Base-by-base conservation (phyloP, 2,888 invertebrate genomes). In the Spodoptera picta region DNA sequence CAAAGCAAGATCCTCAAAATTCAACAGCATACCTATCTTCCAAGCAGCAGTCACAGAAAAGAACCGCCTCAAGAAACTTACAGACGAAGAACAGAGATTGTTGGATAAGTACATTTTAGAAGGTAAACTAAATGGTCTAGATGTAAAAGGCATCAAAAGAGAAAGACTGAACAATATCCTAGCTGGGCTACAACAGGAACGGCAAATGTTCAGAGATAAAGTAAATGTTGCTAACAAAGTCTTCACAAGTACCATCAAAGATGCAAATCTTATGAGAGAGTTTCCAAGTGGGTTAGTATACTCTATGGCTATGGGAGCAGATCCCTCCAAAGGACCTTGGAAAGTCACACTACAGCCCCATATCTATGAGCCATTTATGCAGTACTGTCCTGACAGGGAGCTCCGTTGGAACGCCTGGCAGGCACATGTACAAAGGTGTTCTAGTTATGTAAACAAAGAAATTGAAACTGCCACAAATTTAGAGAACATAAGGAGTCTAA, bases 401-500 rank as follows among this genome's bases (percentile, higher is more conserved):
- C 87, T 97, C 46, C 95, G 99, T 42, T 98, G 97, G 97, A 98
- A 98, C 83, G 91, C 97, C 0, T 99, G 98, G 98, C 96, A 97
- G 69, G 98, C 98, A 0, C 95, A 96, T 84, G 96, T 96, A 0
- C 95, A 96, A 59, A 95, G 97, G 73, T 97, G 97, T 45, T 97
- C 98, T 0, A 95, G 95, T 50, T 95, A 94, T 70, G 90, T 93
- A n/a, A 96, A 96, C 19, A 95, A 95, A 83, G 92, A 95, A 74
- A 82, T 97, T 69, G 95, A 96, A 87, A 98, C 97, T 19, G 97
- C 97, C 84, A 92, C 96, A 0, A 92, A 96, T 83, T 89, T 99
- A 61, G 98, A 98, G 86, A 96, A 97, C 83, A 97, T 99, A 57
- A 95, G 98, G 44, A 92, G 87, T 50, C 85, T 96, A 45, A 95